Evolutionary conservation across 2,797 vertebrate species (phyloP).

Genomic region (Falco concolor): DNA sequence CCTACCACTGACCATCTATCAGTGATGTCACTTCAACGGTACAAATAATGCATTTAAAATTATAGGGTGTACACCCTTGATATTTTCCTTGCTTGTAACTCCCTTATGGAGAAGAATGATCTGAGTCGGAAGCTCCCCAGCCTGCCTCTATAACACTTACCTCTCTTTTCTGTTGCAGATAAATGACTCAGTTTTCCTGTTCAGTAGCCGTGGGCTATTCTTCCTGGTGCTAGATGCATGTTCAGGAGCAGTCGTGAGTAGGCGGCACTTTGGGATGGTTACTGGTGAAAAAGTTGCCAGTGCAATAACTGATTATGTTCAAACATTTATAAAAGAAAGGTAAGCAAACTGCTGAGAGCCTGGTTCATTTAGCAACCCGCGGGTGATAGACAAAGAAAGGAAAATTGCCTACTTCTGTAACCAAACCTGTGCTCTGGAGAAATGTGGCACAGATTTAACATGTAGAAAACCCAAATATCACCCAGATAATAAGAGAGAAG

Average conservation of each 20-base stretch:
- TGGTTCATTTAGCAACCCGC: not conserved
- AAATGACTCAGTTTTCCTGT: slow-evolving; percentile 27
- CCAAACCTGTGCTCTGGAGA: not conserved
- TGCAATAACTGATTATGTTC: slow-evolving; percentile 35
- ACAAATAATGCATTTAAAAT: not conserved
- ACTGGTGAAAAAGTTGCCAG: not conserved
- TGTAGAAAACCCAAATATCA: not conserved
- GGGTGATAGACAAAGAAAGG: not conserved
- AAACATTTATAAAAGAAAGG: slow-evolving; percentile 55
- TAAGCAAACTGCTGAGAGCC: slow-evolving; percentile 18
- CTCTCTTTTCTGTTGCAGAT: slow-evolving; percentile 38
- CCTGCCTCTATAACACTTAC: not conserved
- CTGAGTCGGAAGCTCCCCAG: not conserved
- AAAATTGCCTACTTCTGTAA: not conserved
- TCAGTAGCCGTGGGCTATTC: slow-evolving; percentile 35
- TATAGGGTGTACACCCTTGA: not conserved
- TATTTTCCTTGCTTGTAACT: not conserved
- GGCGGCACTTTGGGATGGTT: slow-evolving; percentile 31
- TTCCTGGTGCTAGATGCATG: slow-evolving; percentile 36
- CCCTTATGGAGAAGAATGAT: not conserved
- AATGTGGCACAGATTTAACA: not conserved
- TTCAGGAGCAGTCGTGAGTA: slow-evolving; percentile 29
- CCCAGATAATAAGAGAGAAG: not conserved
- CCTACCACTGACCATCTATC: not conserved
- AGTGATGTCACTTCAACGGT: not conserved